Base-by-base conservation (phyloP, 1,140 invertebrate species). In the Rhagoletis pomonella region DNA sequence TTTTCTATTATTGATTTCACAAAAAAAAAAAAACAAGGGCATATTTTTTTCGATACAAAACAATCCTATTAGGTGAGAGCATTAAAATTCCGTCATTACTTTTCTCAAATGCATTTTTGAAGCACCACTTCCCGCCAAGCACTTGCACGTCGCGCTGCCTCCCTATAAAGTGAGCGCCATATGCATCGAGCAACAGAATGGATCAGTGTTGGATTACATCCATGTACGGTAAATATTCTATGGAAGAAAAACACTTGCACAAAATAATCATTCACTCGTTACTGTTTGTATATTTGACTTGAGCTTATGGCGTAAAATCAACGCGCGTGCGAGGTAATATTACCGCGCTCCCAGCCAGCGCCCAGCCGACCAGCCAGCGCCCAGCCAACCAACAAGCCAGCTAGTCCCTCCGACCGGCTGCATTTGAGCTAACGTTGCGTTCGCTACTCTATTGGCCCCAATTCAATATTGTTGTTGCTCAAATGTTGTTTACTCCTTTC, bases 221-320 rank as follows among this genome's bases (percentile, higher is more conserved):
- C 73, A 81, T 81, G 73, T 81, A 81, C 47, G 73, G 73, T 81
- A 81, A 81, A 81, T 81, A 81, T 81, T 55, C 44, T 81, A 55
- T 50, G 14, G 73, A 19, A 19, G 73, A 55, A 73, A 81, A 81
- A 44, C 73, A 81, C 73, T 81, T 81, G 73, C 73, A 81, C 47
- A 81, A 81, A 81, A 81, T 81, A 81, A 81, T 81, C 73, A 81
- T 81, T 81, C 47, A 81, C 73, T 81, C 47, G 47, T 81, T 81
- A 55, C 73, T 81, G 47, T 81, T 81, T 50, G 73, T 81, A 50
- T 81, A 81, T 81, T 81, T 81, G 73, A 81, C 73, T 81, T 81
- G 73, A 81, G 73, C 73, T 81, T 55, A 81, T 81, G 73, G 73
- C 73, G 47, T 50, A 81, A 81, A 81, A 81, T 81, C 44, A 81